Evolutionary conservation across 2,888 invertebrate genomes (phyloP), one percentile per base, ranked within the genome.

Genomic region (Sussaba pulchella): DNA sequence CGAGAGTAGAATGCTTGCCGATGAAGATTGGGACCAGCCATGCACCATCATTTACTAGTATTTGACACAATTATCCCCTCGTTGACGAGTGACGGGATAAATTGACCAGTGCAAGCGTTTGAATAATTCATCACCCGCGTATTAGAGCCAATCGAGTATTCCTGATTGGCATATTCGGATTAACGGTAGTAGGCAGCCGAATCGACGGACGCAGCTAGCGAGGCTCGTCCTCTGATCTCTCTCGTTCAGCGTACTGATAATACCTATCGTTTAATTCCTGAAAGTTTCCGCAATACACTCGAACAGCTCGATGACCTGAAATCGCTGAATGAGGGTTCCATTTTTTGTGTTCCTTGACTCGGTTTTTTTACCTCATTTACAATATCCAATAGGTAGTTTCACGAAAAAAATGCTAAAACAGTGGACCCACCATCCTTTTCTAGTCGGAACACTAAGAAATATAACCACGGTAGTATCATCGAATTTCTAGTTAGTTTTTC

Each of bases 391-490:
- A n/a, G n/a, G n/a, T n/a, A n/a, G n/a, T n/a, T n/a, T n/a, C n/a
- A n/a, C n/a, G n/a, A n/a, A n/a, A n/a, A n/a, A n/a, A n/a, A n/a
- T n/a, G n/a, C n/a, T n/a, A n/a, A n/a, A n/a, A n/a, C n/a, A n/a
- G n/a, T n/a, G n/a, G n/a, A n/a, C n/a, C n/a, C n/a, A n/a, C n/a
- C n/a, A n/a, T n/a, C n/a, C n/a, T n/a, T n/a, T n/a, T n/a, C n/a
- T n/a, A n/a, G n/a, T n/a, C n/a, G n/a, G n/a, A n/a, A n/a, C n/a
- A n/a, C n/a, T n/a, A n/a, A n/a, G n/a, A n/a, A n/a, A n/a, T n/a
- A n/a, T 63, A 52, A 75, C 64, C 84, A 87, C 88, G 88, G 87
- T 87, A 88, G 87, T 86, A 87, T 88, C 88, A 89, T 76, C 71
- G 70, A 69, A n/a, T 64, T n/a, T n/a, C n/a, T n/a, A n/a, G n/a